These are phyloP conservation scores for Drosophila bifasciata DNA, from an alignment of 1,140 invertebrate species.

Conservation along the genomic window DNA sequence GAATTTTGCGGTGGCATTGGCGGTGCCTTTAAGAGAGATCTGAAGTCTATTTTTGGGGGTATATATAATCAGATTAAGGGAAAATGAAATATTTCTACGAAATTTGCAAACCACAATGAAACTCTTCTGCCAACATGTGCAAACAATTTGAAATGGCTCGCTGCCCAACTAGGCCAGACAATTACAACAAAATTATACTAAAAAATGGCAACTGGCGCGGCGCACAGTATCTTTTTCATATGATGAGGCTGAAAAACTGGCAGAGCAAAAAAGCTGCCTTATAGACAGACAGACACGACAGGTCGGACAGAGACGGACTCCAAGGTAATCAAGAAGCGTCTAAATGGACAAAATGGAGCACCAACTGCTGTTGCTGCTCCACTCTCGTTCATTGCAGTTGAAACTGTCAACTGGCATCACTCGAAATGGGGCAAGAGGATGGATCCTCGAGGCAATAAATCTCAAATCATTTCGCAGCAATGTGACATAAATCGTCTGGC, in stretches of 20 bases:
- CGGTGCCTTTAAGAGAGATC: slow-evolving; percentile 48
- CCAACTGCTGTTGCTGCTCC: slow-evolving; percentile 31
- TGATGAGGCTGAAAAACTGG: slow-evolving; percentile 58
- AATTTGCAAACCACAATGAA: background rate
- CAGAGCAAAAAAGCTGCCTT: slow-evolving; percentile 55
- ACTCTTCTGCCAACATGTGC: slow-evolving; percentile 44
- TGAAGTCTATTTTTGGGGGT: slow-evolving; percentile 7
- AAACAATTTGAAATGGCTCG: slow-evolving; percentile 51
- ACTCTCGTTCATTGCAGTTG: slow-evolving; percentile 15
- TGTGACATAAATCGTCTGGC: slow-evolving; percentile 55
- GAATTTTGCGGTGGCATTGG: slow-evolving; percentile 34
- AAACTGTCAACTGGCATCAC: slow-evolving; percentile 73
- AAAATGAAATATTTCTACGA: too few species aligned
- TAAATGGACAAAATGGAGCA: slow-evolving; percentile 80
- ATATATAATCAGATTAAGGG: slow-evolving; percentile 11
- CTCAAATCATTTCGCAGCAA: slow-evolving; percentile 59
- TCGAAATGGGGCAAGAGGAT: slow-evolving; percentile 70
- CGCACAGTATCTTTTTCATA: slow-evolving; percentile 75
- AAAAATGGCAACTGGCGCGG: slow-evolving; percentile 19
- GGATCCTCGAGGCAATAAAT: slow-evolving; percentile 71
- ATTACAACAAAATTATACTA: slow-evolving; percentile 73
- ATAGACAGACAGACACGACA: slow-evolving; percentile 49
- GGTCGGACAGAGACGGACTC: slow-evolving; percentile 43
- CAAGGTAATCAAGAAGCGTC: slow-evolving; percentile 77
- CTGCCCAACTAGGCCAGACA: slow-evolving; percentile 58